phyloP scores from a whole-genome alignment of 1,140 invertebrate genomes.

The Musca vetustissima region DNA sequence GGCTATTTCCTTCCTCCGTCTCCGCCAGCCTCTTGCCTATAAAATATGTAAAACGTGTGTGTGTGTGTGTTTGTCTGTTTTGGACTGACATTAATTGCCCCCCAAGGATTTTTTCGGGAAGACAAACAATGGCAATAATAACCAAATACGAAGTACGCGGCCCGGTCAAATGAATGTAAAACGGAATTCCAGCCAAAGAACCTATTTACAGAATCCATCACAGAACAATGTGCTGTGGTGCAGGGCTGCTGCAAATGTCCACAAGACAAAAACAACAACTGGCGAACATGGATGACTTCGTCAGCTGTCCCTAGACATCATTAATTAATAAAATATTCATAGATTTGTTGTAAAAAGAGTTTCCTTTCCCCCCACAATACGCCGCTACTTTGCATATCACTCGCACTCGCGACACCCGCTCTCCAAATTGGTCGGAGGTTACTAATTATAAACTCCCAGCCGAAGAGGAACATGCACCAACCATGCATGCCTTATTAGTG shows the following conservation, averaged over 20 bases:
- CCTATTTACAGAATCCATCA: conserved; percentile 5
- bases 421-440: too few relatives aligned
- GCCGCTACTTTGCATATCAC: background rate
- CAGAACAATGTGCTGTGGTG: too few relatives aligned
- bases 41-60: conserved; percentile 24
- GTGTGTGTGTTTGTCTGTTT: too few relatives aligned
- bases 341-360: conserved; percentile 10
- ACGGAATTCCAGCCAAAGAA: background rate
- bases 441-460: too few relatives aligned
- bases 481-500: too few relatives aligned
- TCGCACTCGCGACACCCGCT: too few relatives aligned
- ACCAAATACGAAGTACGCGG: background rate
- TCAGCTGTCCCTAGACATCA: conserved; percentile 10
- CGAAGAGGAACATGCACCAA: too few relatives aligned
- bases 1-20: too few relatives aligned
- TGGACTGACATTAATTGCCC: conserved; percentile 23
- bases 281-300: background rate
- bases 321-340: conserved; percentile 21
- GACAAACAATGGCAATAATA: background rate
- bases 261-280: background rate
- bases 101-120: conserved; percentile 12
- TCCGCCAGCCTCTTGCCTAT: background rate
- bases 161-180: too few relatives aligned
- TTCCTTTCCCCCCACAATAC: background rate
- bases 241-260: conserved; percentile 2